A percentile compares a stretch with the other conserved stretches of the same genome.
Conservation (phyloP, 1,140 invertebrate genomes). For the Latrodectus geometricus region DNA sequence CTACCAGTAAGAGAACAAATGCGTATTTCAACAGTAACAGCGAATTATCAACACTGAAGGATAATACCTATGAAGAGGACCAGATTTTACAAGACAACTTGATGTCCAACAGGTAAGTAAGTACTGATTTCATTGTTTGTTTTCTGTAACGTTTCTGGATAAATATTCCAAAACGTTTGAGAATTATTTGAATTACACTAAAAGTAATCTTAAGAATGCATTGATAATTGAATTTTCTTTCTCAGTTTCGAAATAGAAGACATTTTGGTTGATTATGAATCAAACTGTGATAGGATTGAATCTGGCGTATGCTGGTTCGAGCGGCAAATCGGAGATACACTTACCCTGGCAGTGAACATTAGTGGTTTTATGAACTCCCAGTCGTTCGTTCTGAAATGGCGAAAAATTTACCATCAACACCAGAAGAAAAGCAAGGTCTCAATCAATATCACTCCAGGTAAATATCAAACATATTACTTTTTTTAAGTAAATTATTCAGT, state of each 20-base stretch:
- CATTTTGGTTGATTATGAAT: not conserved
- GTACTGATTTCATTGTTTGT: too few relatives aligned
- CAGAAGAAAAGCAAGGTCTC: not conserved
- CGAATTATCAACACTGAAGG: too few relatives aligned
- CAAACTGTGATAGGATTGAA: not conserved
- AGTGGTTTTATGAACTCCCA: not conserved
- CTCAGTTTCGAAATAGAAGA: not conserved
- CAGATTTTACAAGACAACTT: too few relatives aligned
- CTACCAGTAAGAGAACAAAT: too few relatives aligned
- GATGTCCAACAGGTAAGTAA: too few relatives aligned
- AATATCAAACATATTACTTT: not conserved
- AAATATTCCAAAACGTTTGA: too few relatives aligned
- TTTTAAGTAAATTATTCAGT: too few relatives aligned
- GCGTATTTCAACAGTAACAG: too few relatives aligned
- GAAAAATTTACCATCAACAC: constrained; percentile 7
- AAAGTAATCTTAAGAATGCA: not conserved
- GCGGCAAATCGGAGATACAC: constrained; percentile 11
- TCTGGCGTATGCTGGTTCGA: constrained; percentile 11
- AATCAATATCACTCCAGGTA: constrained; percentile 29
- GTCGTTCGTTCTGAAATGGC: constrained; percentile 4
- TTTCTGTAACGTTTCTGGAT: too few relatives aligned
- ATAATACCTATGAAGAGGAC: too few relatives aligned
- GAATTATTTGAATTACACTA: too few relatives aligned
- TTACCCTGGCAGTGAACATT: constrained; percentile 26
- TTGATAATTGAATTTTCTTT: not conserved